Evolutionary conservation across 2,888 invertebrate genomes (phyloP).

Genomic region (Mycalesis mineus): DNA sequence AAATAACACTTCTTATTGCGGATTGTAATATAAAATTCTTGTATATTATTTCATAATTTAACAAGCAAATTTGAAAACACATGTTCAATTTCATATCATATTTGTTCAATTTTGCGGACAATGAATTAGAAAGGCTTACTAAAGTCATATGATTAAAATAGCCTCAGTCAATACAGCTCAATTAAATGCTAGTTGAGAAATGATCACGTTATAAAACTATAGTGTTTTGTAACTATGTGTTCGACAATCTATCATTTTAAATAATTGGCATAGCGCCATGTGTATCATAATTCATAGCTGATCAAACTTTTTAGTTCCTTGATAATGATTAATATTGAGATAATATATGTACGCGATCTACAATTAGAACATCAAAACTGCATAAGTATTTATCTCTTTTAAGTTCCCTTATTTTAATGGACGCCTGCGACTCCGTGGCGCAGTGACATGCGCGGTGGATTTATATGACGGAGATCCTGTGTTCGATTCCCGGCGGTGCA

Average conservation of each 20-base stretch:
- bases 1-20: constrained; percentile 11
- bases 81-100: neutral
- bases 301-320: neutral
- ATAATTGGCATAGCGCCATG: constrained; percentile 43
- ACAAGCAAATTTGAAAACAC: neutral
- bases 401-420: no score
- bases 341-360: no score
- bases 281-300: constrained; percentile 43
- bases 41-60: neutral
- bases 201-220: constrained; percentile 49
- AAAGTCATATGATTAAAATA: constrained; percentile 59
- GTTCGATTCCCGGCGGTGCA: no score
- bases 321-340: neutral
- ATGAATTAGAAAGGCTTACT: constrained; percentile 65
- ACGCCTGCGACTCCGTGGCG: no score
- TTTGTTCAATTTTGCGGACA: constrained; percentile 35
- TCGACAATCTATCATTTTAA: constrained; percentile 55
- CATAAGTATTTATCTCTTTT: no score
- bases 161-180: constrained; percentile 65
- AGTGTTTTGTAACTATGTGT: constrained; percentile 54
- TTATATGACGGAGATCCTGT: no score
- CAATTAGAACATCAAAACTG: no score
- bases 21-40: neutral
- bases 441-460: no score
- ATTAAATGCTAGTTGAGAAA: constrained; percentile 70